Base-by-base conservation (phyloP, 2,797 vertebrate genomes). In the Siniperca undulata region DNA sequence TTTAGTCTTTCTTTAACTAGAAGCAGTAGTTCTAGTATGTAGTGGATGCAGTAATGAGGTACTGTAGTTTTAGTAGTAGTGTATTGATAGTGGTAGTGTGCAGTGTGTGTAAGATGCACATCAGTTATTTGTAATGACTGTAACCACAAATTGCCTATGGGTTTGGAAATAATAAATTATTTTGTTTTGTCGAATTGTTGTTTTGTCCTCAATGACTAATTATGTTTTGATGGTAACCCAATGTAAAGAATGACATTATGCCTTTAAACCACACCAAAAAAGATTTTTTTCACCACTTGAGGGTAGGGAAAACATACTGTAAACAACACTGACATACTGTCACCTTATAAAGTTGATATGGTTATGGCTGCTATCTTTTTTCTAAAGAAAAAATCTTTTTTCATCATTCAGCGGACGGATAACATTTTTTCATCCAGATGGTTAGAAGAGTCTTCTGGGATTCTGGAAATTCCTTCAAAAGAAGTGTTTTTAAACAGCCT, bases 101-200 rank as follows among this genome's bases (percentile, higher is more conserved):
- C 70, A 91, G 77, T 92, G 70, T 90, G 84, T 86, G 65, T 89
- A 72, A 87, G 84, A 85, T 85, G 85, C 77, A 77, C 59, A 78
- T 86, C 71, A 83, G 78, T 83, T 81, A 84, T 88, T 78, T 88
- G 85, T 85, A 82, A 89, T 86, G 77, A 78, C 87, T 91, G 86
- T 90, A 89, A 92, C 77, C 88, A 92, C 87, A 89, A 83, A 87
- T 78, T 90, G 84, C 86, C 83, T 92, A 86, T 94, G 74, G 64
- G 85, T 88, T 92, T 92, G 38, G 89, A 88, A 88, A 84, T 60
- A 91, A 93, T 92, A 93, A 93, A 93, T 94, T 91, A 93, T 93
- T 94, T 88, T 84, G 74, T 91, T 72, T 82, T 91, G 76, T 90
- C 46, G 10, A 86, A 90, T 77, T 82, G 34, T 77, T 74, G 58